phyloP scores from a whole-genome alignment of 1,140 invertebrate species.

The Riptortus pedestris region DNA sequence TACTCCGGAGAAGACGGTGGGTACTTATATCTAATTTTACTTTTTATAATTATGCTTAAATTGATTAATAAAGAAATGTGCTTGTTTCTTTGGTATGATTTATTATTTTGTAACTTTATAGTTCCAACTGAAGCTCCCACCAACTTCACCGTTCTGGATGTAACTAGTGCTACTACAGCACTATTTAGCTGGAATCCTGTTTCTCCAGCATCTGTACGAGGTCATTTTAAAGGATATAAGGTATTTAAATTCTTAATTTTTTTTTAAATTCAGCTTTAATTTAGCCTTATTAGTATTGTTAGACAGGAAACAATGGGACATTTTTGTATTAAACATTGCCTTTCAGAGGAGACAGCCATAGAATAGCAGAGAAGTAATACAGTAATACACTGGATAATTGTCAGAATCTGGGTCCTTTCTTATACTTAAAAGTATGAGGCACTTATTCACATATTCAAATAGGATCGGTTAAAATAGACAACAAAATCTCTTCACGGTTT shows the following conservation, averaged over 20 bases:
- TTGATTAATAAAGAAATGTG: neutral
- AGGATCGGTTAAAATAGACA: too few relatives aligned
- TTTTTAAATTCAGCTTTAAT: constrained; percentile 3
- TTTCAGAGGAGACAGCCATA: too few relatives aligned
- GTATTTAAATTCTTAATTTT: constrained; percentile 33
- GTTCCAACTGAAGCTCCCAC: constrained; percentile 65
- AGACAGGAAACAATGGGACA: too few relatives aligned
- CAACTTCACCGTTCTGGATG: constrained; percentile 69
- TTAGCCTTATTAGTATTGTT: too few relatives aligned
- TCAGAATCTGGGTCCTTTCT: too few relatives aligned
- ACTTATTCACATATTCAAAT: too few relatives aligned
- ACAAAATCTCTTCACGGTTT: too few relatives aligned
- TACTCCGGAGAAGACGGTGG: constrained; percentile 87
- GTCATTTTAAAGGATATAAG: constrained; percentile 92
- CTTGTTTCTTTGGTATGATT: neutral
- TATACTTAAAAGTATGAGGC: too few relatives aligned
- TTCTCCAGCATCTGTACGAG: constrained; percentile 58
- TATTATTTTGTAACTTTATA: constrained; percentile 33
- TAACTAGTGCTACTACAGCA: constrained; percentile 63
- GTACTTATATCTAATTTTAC: neutral
- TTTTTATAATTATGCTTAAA: neutral
- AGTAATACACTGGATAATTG: too few relatives aligned
- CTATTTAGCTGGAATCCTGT: constrained; percentile 77
- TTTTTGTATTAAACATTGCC: too few relatives aligned
- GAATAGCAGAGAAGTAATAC: too few relatives aligned